These are phyloP conservation scores for Idris sp. DNA, from an alignment of 1,140 invertebrate genomes.

Conservation along the genomic window DNA sequence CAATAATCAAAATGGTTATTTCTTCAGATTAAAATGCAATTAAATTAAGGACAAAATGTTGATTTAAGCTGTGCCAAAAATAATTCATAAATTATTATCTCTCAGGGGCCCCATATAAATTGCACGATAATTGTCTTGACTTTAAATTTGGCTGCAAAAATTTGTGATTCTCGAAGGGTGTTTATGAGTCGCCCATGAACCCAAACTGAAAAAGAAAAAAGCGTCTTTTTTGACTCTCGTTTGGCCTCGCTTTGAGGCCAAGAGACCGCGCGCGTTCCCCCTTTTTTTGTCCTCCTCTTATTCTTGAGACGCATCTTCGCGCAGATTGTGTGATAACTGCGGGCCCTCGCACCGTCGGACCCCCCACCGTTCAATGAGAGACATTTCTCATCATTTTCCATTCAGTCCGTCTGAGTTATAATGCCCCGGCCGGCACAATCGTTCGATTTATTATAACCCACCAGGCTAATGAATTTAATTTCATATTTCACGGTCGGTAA, in stretches of 20 bases:
- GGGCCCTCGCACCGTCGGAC: slow-evolving; percentile 65
- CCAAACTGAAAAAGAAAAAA: too few relatives aligned
- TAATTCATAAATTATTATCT: too few relatives aligned
- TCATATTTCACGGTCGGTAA: slow-evolving; percentile 77
- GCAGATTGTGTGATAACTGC: slow-evolving; percentile 70
- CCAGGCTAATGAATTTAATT: slow-evolving; percentile 77
- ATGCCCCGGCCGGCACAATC: slow-evolving; percentile 73
- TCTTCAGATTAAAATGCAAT: too few relatives aligned
- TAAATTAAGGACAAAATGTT: too few relatives aligned
- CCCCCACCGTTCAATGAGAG: slow-evolving; percentile 77
- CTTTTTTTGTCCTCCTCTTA: slow-evolving; percentile 23
- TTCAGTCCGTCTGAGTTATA: slow-evolving; percentile 76
- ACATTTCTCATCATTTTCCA: slow-evolving; percentile 79
- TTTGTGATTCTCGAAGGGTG: slow-evolving; percentile 60
- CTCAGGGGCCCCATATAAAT: too few relatives aligned
- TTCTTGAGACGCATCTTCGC: slow-evolving; percentile 57
- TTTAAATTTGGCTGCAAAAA: too few relatives aligned
- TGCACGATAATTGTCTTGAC: too few relatives aligned
- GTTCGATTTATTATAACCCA: slow-evolving; percentile 77
- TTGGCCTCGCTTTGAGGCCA: slow-evolving; percentile 34
- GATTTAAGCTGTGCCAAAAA: too few relatives aligned
- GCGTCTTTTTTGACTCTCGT: slow-evolving; percentile 27
- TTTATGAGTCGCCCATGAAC: slow-evolving; percentile 63
- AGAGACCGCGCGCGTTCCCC: slow-evolving; percentile 20
- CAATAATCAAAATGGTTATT: too few relatives aligned